phyloP scores from a whole-genome alignment of 2,797 vertebrate genomes.

The Paratrypauchen microcephalus region DNA sequence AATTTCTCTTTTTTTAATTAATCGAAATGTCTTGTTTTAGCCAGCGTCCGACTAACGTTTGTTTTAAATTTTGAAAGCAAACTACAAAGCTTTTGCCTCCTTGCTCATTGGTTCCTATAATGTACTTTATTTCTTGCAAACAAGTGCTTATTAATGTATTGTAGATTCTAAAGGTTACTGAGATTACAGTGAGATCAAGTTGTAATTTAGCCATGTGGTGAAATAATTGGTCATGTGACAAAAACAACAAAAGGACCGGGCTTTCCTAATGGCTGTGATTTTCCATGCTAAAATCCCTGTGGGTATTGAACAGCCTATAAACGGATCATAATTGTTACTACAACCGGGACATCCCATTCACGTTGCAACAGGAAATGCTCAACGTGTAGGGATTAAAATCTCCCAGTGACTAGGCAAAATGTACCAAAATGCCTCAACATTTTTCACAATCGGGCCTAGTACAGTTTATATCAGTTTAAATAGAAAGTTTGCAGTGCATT shows the following conservation, averaged over 20 bases:
- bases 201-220: background rate
- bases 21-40: background rate
- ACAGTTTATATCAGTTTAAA: background rate
- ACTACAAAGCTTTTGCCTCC: background rate
- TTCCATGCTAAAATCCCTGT: background rate
- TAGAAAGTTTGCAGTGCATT: background rate
- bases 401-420: background rate
- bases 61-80: background rate
- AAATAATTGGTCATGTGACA: conserved; percentile 1
- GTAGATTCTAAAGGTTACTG: too few species aligned
- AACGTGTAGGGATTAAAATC: background rate
- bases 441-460: background rate
- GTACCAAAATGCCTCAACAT: background rate
- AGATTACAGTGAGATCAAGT: background rate
- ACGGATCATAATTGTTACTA: conserved; percentile 9
- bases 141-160: background rate
- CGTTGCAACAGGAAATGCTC: background rate
- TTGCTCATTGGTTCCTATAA: background rate
- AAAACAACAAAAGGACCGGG: background rate
- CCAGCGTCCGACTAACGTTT: background rate
- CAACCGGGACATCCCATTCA: background rate
- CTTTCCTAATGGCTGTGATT: background rate
- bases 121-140: background rate
- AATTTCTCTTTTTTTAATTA: too few species aligned
- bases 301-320: conserved; percentile 5